These are phyloP conservation scores for Andricus curvator DNA, from an alignment of 2,888 invertebrate genomes.

Conservation along the genomic window DNA sequence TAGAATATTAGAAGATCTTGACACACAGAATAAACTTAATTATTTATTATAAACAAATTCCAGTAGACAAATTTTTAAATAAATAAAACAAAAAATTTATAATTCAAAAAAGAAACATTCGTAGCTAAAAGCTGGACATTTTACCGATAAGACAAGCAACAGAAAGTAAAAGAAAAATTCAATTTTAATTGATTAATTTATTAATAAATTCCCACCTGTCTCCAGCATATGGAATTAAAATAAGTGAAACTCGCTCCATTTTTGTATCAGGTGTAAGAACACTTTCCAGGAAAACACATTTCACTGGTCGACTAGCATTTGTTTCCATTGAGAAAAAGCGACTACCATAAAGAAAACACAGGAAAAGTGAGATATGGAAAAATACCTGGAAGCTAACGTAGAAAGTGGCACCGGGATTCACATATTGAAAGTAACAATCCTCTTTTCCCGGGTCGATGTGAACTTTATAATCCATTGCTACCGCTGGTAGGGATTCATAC, in stretches of 20 bases:
- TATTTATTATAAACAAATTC: too few species aligned
- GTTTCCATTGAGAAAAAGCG: neutral
- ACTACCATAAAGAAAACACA: neutral
- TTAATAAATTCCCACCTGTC: neutral
- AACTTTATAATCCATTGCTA: slow-evolving; percentile 97
- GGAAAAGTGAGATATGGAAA: neutral
- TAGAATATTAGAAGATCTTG: too few species aligned
- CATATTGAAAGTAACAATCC: slow-evolving; percentile 97
- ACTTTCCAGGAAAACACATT: neutral
- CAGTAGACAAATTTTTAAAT: neutral
- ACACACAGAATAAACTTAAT: too few species aligned
- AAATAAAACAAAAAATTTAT: neutral
- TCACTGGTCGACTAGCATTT: neutral
- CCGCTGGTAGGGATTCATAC: slow-evolving; percentile 93
- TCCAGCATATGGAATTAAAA: slow-evolving; percentile 26
- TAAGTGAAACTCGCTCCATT: neutral
- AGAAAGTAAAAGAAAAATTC: neutral
- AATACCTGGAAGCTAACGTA: slow-evolving; percentile 95
- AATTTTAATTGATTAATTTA: neutral
- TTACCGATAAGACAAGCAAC: neutral
- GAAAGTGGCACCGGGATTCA: slow-evolving; percentile 93
- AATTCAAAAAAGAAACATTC: neutral
- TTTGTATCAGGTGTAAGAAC: neutral
- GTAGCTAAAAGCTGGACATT: neutral
- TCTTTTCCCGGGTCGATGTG: slow-evolving; percentile 96